A percentile compares a stretch with the other conserved stretches of the same genome.
phyloP scores from a whole-genome alignment of 2,113 vertebrate species.

The Pardalotus punctatus region DNA sequence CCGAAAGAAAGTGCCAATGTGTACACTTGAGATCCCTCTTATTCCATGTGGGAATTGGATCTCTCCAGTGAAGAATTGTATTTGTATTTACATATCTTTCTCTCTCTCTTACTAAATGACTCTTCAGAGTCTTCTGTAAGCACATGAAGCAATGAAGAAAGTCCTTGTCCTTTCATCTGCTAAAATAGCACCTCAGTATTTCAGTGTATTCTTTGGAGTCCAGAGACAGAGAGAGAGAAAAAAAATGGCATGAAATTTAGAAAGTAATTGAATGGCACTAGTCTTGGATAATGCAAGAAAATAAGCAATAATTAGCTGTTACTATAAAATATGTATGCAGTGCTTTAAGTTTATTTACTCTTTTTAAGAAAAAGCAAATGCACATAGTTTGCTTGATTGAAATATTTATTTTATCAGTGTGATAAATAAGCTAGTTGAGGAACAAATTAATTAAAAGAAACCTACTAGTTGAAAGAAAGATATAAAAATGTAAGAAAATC shows the following conservation, averaged over 20 bases:
- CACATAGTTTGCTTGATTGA: background rate
- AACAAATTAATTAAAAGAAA: background rate
- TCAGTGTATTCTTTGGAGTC: background rate
- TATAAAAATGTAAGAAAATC: background rate
- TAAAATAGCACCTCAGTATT: background rate
- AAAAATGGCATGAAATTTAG: background rate
- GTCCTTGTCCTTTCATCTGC: background rate
- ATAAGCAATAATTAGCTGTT: background rate
- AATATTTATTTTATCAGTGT: background rate
- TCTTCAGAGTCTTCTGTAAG: background rate
- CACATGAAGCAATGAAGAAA: background rate
- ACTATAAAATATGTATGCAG: background rate
- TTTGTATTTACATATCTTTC: background rate
- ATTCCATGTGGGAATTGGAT: background rate
- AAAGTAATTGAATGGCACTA: background rate
- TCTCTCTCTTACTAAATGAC: background rate
- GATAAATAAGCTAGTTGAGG: background rate
- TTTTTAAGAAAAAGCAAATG: background rate
- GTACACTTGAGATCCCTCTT: background rate
- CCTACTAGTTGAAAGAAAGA: background rate
- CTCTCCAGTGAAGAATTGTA: background rate
- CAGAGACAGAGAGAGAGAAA: background rate
- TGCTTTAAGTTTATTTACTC: background rate
- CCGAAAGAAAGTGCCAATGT: background rate
- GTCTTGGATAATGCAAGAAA: background rate